Percentiles rank a stretch among this genome's conserved stretches.
These are phyloP conservation scores for Pelecanus crispus DNA, from an alignment of 2,113 vertebrate genomes.

Conservation along the genomic window DNA sequence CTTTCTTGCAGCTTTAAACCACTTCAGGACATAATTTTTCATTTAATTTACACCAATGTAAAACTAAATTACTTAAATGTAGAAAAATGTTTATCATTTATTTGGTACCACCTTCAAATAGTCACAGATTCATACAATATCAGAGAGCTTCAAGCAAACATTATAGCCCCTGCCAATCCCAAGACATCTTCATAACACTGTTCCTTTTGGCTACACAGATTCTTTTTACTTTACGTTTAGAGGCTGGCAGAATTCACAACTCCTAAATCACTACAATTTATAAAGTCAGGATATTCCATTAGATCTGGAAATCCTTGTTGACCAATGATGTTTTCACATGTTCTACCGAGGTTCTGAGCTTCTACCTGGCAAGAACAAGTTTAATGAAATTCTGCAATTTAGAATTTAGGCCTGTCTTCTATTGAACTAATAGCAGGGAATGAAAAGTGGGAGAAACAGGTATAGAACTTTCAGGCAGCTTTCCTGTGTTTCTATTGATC, in stretches of 20 bases:
- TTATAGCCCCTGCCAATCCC: background rate
- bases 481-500: background rate
- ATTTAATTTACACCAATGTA: background rate
- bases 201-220: background rate
- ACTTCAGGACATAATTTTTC: background rate
- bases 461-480: background rate
- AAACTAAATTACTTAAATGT: background rate
- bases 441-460: background rate
- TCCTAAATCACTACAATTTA: background rate
- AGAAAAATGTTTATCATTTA: background rate
- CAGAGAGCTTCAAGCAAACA: background rate
- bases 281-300: background rate
- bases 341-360: background rate
- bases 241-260: background rate
- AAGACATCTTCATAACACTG: background rate
- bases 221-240: background rate
- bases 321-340: accelerated
- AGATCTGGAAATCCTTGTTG: background rate
- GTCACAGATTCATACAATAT: background rate
- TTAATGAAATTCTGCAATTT: background rate
- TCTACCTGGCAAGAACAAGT: background rate
- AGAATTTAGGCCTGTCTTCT: background rate
- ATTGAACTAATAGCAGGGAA: background rate
- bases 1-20: background rate
- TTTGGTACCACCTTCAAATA: background rate